Conservation (phyloP, 92 coral and sea anemone genomes). For the Zoanthus sansibaricus region DNA sequence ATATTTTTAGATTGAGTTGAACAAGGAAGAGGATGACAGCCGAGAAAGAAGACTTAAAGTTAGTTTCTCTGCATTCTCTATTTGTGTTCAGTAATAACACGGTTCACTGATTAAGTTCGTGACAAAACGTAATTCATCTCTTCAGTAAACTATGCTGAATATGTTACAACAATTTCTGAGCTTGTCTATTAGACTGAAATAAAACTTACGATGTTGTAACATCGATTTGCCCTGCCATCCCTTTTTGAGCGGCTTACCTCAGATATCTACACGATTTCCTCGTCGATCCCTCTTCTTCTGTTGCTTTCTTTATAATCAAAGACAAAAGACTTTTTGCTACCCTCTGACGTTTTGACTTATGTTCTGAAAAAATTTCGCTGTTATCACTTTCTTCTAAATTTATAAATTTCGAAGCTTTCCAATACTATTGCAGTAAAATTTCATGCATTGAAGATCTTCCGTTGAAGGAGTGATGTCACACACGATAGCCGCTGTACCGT, state of each 20-base stretch:
- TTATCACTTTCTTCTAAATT: neutral
- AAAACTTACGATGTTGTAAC: neutral
- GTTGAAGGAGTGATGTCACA: slow-evolving; percentile 4
- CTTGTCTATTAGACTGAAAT: too few relatives aligned
- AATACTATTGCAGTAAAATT: neutral
- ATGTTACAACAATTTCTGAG: too few relatives aligned
- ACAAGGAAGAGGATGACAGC: too few relatives aligned
- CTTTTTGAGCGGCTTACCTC: neutral
- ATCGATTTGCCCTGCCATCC: neutral
- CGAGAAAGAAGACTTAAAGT: too few relatives aligned
- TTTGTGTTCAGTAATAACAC: too few relatives aligned
- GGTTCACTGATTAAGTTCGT: too few relatives aligned
- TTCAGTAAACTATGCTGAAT: too few relatives aligned
- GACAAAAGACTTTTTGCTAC: neutral
- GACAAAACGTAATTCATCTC: too few relatives aligned
- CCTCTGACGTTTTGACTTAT: neutral
- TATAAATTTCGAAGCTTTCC: neutral
- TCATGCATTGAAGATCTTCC: neutral
- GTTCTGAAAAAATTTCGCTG: neutral
- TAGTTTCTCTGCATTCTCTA: too few relatives aligned
- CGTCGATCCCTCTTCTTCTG: neutral
- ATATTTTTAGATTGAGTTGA: too few relatives aligned
- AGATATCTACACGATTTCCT: neutral
- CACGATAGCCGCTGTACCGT: slow-evolving; percentile 6
- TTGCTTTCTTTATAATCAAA: neutral